Percentiles rank a stretch among this genome's conserved stretches.
Conservation (phyloP, 2,113 vertebrate genomes). For the Chaetura pelagica region DNA sequence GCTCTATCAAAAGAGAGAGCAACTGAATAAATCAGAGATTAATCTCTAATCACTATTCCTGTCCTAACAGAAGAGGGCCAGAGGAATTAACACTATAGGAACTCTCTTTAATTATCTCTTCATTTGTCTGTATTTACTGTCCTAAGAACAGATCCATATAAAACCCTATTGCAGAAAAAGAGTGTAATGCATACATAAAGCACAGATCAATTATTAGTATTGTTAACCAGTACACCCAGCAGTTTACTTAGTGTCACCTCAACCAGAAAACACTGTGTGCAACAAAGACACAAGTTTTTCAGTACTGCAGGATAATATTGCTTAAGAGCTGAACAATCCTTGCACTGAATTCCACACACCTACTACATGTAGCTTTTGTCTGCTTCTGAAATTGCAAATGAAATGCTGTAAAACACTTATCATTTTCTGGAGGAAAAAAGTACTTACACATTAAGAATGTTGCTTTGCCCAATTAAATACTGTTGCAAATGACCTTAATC, state of each 20-base stretch:
- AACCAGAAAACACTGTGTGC: not conserved
- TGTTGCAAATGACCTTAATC: not conserved
- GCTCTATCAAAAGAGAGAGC: not conserved
- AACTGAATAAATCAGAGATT: not conserved
- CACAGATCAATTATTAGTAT: rapidly evolving
- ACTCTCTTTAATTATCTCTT: not conserved
- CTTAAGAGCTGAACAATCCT: not conserved
- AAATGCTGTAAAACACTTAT: not conserved
- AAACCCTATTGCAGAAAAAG: not conserved
- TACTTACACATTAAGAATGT: not conserved
- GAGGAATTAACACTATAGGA: not conserved
- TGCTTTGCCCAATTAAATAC: not conserved
- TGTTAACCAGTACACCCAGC: not conserved
- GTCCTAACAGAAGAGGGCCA: not conserved
- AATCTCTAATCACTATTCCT: not conserved
- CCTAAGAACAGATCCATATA: not conserved
- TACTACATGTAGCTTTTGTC: not conserved
- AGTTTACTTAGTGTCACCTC: not conserved
- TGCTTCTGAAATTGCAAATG: not conserved
- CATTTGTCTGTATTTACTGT: not conserved
- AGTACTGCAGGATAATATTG: not conserved
- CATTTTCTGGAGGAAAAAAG: not conserved
- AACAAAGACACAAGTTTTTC: not conserved
- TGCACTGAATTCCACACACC: not conserved
- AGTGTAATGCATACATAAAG: not conserved